A percentile compares a stretch with the other conserved stretches of the same genome.
These are phyloP conservation scores for Calcarius ornatus DNA, from an alignment of 2,113 vertebrate species.

Conservation along the genomic window DNA sequence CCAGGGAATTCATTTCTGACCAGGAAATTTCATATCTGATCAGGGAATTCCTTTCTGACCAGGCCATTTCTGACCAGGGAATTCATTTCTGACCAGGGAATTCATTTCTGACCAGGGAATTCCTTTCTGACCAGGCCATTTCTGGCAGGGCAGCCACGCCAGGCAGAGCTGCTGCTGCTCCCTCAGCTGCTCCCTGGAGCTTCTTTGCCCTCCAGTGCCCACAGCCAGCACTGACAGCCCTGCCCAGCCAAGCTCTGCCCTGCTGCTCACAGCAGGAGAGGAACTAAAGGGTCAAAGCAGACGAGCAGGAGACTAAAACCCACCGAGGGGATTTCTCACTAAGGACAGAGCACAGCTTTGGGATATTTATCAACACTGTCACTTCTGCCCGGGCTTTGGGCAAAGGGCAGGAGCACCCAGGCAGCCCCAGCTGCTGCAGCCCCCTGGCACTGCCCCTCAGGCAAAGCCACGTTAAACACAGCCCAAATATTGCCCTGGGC, in stretches of 20 bases:
- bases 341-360: neutral
- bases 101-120: neutral
- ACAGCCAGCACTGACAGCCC: neutral
- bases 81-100: too few relatives aligned
- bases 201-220: conserved; percentile 50
- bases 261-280: neutral
- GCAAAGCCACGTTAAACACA: neutral
- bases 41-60: neutral
- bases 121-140: neutral
- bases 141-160: neutral
- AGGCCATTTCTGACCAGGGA: too few relatives aligned
- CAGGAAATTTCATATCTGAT: neutral
- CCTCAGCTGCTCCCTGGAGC: neutral
- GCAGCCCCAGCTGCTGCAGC: neutral
- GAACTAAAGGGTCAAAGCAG: neutral
- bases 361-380: neutral
- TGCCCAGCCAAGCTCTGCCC: neutral
- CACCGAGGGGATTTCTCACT: neutral
- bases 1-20: too few relatives aligned
- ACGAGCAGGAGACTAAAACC: neutral
- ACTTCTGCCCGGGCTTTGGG: neutral
- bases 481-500: neutral
- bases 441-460: neutral
- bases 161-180: neutral
- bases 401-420: neutral